Conservation (phyloP, 2,888 invertebrate species). For the Amorpha juglandis region DNA sequence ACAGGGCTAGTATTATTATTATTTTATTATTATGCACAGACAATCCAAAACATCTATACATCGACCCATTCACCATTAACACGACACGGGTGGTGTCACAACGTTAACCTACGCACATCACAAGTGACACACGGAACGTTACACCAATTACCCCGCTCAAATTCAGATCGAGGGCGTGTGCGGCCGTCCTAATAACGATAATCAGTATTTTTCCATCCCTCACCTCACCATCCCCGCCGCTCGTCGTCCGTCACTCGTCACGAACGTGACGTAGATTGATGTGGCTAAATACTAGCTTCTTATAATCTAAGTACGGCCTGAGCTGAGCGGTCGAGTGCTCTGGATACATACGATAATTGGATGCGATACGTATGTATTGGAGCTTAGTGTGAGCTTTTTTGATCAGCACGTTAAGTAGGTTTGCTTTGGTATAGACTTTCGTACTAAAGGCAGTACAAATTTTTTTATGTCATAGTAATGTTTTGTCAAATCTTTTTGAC, state of each 20-base stretch:
- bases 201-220: slow-evolving; percentile 47
- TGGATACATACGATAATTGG: background rate
- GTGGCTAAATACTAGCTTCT: slow-evolving; percentile 30
- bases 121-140: slow-evolving; percentile 18
- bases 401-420: no score
- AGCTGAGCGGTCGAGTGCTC: background rate
- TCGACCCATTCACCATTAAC: background rate
- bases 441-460: no score
- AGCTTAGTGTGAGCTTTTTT: background rate
- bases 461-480: no score
- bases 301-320: background rate
- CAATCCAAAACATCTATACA: no score
- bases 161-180: slow-evolving; percentile 31
- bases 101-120: slow-evolving; percentile 1
- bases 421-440: no score
- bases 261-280: slow-evolving; percentile 49
- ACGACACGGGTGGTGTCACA: slow-evolving; percentile 11
- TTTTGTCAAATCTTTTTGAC: no score
- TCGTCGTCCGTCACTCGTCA: slow-evolving; percentile 19
- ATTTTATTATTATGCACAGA: no score
- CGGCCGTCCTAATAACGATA: slow-evolving; percentile 44
- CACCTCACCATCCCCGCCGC: background rate
- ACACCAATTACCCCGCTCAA: slow-evolving; percentile 22
- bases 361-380: background rate
- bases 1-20: no score